These are phyloP conservation scores for Synanthedon vespiformis DNA, from an alignment of 2,888 invertebrate genomes.

Conservation along the genomic window DNA sequence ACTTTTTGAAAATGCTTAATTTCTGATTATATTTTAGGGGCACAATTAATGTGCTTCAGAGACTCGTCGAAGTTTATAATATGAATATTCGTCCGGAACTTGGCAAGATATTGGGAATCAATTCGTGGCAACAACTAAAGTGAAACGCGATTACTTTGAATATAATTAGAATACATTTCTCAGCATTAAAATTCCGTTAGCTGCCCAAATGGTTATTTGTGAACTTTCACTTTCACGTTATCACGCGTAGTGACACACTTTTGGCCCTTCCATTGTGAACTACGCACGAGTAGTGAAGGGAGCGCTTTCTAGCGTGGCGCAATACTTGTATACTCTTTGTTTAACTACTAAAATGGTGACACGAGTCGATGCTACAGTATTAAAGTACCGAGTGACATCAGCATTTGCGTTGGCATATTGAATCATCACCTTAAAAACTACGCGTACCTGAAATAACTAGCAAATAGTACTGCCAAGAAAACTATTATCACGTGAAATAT, in stretches of 20 bases:
- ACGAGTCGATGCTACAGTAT: no score
- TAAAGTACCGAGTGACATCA: background rate
- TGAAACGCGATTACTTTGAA: background rate
- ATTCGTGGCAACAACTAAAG: no score
- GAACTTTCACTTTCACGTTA: background rate
- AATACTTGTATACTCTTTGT: background rate
- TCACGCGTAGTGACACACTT: background rate
- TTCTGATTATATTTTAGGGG: no score
- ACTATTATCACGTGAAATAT: no score
- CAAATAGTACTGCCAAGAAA: no score
- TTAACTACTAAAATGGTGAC: no score
- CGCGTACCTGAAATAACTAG: background rate
- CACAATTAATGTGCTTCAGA: no score
- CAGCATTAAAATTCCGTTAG: background rate
- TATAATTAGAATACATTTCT: background rate
- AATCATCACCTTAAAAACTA: background rate
- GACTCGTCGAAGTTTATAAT: no score
- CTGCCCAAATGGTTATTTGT: slow-evolving; percentile 2
- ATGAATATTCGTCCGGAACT: no score
- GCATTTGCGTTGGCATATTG: background rate
- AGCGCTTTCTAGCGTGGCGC: slow-evolving; percentile 24
- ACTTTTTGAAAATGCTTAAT: no score
- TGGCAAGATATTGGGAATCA: no score
- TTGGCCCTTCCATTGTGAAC: slow-evolving; percentile 1
- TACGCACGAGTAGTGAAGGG: slow-evolving; percentile 13